These are phyloP conservation scores for Brachionus paranguensis DNA, from an alignment of 1,140 invertebrate genomes.

Conservation along the genomic window DNA sequence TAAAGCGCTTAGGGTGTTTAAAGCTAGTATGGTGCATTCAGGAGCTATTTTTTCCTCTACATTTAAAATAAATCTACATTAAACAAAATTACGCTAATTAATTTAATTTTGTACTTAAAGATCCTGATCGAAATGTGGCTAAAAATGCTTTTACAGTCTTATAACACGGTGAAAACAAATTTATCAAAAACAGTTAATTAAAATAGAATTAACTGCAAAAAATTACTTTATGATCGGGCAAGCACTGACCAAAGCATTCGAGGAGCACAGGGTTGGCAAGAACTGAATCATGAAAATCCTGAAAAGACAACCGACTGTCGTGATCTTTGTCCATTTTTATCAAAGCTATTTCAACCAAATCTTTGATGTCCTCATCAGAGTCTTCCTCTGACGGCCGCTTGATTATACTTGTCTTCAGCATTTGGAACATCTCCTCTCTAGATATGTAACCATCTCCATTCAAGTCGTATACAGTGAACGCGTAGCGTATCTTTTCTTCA, in stretches of 20 bases:
- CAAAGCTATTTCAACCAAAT: slow-evolving; percentile 73
- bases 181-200: background rate
- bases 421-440: slow-evolving; percentile 63
- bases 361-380: slow-evolving; percentile 80
- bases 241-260: slow-evolving; percentile 70
- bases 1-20: background rate
- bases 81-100: background rate
- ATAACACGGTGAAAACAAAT: background rate
- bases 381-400: slow-evolving; percentile 67
- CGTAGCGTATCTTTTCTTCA: slow-evolving; percentile 63
- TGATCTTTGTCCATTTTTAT: slow-evolving; percentile 72
- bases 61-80: background rate
- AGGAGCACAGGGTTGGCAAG: slow-evolving; percentile 64
- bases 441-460: slow-evolving; percentile 55
- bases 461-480: slow-evolving; percentile 54
- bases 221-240: slow-evolving; percentile 59
- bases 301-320: slow-evolving; percentile 68
- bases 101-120: background rate
- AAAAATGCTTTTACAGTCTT: slow-evolving; percentile 28
- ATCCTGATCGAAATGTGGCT: slow-evolving; percentile 16
- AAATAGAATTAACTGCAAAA: background rate
- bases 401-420: slow-evolving; percentile 62
- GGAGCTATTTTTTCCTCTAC: background rate
- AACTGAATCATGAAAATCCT: slow-evolving; percentile 67
- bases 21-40: background rate